Conservation (phyloP, 2,797 vertebrate species). For the Zenarchopterus dispar region DNA sequence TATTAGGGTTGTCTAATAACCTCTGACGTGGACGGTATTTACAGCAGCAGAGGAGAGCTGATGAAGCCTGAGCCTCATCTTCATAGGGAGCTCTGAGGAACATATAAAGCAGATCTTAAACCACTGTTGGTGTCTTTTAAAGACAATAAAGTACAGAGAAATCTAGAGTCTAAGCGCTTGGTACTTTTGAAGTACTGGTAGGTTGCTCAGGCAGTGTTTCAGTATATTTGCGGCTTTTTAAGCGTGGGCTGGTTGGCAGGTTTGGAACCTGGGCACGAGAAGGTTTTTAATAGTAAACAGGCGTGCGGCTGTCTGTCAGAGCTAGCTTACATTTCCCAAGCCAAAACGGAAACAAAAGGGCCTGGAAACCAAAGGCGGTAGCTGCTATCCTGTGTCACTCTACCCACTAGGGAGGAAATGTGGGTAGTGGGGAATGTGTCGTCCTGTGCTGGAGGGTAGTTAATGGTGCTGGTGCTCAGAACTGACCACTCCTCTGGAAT, state of each 20-base stretch:
- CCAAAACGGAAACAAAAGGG: conserved; percentile 76
- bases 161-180: conserved; percentile 14
- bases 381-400: conserved; percentile 75
- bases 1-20: conserved; percentile 69
- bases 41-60: conserved; percentile 41
- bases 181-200: conserved; percentile 13
- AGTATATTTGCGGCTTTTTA: conserved; percentile 24
- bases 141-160: conserved; percentile 22
- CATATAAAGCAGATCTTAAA: conserved; percentile 21
- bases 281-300: conserved; percentile 74
- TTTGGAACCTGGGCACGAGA: conserved; percentile 37
- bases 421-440: conserved; percentile 73
- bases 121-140: conserved; percentile 24
- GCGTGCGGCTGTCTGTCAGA: conserved; percentile 69
- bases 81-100: conserved; percentile 29
- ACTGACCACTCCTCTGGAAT: conserved; percentile 69
- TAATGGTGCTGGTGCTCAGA: conserved; percentile 71
- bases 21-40: conserved; percentile 65
- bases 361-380: conserved; percentile 70
- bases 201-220: conserved; percentile 26
- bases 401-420: conserved; percentile 72
- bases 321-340: conserved; percentile 84
- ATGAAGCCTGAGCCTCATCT: conserved; percentile 25
- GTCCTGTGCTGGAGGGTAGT: conserved; percentile 63
- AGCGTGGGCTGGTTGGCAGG: conserved; percentile 42